Conservation (phyloP, 1,140 invertebrate species). For the Oedothorax gibbosus region DNA sequence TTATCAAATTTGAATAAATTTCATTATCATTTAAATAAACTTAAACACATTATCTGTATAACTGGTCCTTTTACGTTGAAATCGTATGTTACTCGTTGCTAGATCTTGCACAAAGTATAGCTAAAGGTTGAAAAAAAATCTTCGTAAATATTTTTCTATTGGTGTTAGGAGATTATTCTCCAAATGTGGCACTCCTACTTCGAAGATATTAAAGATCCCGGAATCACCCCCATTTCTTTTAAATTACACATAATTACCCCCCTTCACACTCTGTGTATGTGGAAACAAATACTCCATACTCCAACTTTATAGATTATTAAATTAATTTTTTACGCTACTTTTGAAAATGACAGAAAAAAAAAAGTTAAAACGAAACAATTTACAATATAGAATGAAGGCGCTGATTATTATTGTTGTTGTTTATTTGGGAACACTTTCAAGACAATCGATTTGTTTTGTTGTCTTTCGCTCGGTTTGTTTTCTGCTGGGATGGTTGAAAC, state of each 20-base stretch:
- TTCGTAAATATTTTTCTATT: too few species aligned
- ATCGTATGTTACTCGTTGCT: too few species aligned
- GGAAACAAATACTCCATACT: slow-evolving; percentile 61
- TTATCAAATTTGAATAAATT: too few species aligned
- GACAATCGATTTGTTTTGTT: neutral
- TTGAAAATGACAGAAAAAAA: neutral
- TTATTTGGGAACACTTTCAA: too few species aligned
- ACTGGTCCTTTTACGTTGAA: too few species aligned
- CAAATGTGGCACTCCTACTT: too few species aligned
- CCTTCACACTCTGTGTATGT: neutral
- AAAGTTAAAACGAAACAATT: too few species aligned
- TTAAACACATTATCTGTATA: too few species aligned
- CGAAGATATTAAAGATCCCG: slow-evolving; percentile 23
- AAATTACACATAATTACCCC: slow-evolving; percentile 60
- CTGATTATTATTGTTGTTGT: slow-evolving; percentile 38
- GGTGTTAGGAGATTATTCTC: too few species aligned
- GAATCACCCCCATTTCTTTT: slow-evolving; percentile 35
- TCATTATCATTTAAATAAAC: too few species aligned
- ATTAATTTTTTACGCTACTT: neutral
- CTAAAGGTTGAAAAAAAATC: too few species aligned
- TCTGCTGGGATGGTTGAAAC: neutral
- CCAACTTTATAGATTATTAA: slow-evolving; percentile 55
- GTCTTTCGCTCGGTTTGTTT: slow-evolving; percentile 37
- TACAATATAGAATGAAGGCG: neutral
- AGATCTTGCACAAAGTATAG: too few species aligned